phyloP scores from a whole-genome alignment of 2,888 invertebrate genomes.

The Cinara cedri region DNA sequence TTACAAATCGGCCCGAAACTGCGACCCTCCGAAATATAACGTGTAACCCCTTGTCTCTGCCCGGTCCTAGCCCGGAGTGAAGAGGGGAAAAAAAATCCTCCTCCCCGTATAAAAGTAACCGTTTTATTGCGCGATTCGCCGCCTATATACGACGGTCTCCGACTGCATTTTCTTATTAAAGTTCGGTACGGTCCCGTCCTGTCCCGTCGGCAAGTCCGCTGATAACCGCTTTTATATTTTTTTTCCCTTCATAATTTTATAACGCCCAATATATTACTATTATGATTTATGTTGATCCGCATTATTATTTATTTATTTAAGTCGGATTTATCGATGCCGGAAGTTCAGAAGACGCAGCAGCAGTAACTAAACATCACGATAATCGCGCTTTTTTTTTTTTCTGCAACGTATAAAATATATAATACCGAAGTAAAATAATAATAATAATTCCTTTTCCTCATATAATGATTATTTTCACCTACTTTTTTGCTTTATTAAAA shows the following conservation, averaged over 20 bases:
- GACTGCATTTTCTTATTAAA: slow-evolving; percentile 52
- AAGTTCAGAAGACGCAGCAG: neutral
- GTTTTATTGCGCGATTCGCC: slow-evolving; percentile 54
- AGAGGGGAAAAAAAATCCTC: neutral
- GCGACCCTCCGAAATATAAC: slow-evolving; percentile 46
- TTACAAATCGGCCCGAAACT: slow-evolving; percentile 52
- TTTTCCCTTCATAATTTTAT: slow-evolving; percentile 20
- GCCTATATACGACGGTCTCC: slow-evolving; percentile 25
- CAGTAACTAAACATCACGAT: slow-evolving; percentile 37
- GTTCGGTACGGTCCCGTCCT: neutral
- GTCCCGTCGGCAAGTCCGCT: too few relatives aligned
- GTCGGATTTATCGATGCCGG: slow-evolving; percentile 49
- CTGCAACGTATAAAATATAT: too few relatives aligned
- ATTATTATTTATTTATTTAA: slow-evolving; percentile 55
- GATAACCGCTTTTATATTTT: neutral
- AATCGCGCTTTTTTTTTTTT: neutral
- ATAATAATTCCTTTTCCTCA: too few relatives aligned
- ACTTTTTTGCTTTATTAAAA: too few relatives aligned
- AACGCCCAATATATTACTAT: slow-evolving; percentile 53
- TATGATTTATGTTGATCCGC: slow-evolving; percentile 55
- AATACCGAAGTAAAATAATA: slow-evolving; percentile 16
- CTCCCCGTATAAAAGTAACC: slow-evolving; percentile 52
- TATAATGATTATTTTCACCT: too few relatives aligned
- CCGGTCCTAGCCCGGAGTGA: neutral
- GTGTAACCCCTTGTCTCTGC: slow-evolving; percentile 43